Conservation (phyloP, 92 coral and sea anemone genomes). For the Palythoa grandis region DNA sequence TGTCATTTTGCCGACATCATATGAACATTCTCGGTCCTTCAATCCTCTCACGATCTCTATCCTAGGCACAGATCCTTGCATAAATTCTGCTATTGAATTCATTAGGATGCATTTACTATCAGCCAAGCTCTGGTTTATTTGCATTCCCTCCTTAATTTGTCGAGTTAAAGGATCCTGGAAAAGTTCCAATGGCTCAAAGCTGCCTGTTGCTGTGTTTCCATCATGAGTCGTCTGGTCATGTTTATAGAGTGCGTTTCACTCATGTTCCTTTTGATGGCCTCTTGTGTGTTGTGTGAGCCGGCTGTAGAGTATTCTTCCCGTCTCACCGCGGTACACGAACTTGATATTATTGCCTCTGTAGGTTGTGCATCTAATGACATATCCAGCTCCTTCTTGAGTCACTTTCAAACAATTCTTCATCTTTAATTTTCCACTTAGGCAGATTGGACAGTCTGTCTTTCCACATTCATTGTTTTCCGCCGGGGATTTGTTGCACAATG, state of each 20-base stretch:
- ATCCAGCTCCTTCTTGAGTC: slow-evolving; percentile 13
- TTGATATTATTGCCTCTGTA: neutral
- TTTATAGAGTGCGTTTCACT: neutral
- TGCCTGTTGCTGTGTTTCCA: neutral
- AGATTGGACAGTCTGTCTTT: neutral
- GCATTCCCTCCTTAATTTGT: slow-evolving; percentile 14
- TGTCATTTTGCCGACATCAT: too few relatives aligned
- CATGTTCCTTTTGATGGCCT: too few relatives aligned
- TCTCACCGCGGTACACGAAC: neutral
- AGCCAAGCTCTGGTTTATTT: neutral
- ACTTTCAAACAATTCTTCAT: slow-evolving; percentile 8
- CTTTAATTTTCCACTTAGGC: neutral
- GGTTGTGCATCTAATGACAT: neutral
- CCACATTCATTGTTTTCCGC: neutral
- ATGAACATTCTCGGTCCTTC: too few relatives aligned
- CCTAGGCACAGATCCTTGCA: too few relatives aligned
- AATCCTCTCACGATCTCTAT: neutral
- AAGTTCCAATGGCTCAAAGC: neutral
- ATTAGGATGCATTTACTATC: too few relatives aligned
- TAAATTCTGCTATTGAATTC: too few relatives aligned
- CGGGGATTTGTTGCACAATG: neutral
- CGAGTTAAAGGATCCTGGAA: neutral
- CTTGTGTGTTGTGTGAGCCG: neutral
- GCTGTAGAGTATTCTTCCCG: neutral
- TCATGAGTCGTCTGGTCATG: too few relatives aligned